phyloP scores from a whole-genome alignment of 2,113 vertebrate genomes.

The Helogale parvula region DNA sequence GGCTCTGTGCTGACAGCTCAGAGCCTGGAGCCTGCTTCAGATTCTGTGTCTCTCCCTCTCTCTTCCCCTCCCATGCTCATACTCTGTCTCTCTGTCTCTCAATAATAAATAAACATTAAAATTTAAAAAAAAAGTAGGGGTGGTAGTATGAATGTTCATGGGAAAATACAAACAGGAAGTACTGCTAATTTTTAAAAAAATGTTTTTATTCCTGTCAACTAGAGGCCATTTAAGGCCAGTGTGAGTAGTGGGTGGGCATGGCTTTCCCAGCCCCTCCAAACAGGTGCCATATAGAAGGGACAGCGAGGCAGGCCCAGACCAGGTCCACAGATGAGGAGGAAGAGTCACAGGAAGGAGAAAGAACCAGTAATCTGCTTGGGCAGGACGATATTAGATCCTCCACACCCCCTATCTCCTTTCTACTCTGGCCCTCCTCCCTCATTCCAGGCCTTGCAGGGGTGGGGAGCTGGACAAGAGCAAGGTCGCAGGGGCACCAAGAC shows the following conservation, averaged over 20 bases:
- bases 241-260: not conserved
- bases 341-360: not conserved
- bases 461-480: not conserved
- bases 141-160: not conserved
- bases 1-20: no score
- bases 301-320: not conserved
- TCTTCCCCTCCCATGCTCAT: no score
- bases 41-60: no score
- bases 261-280: not conserved
- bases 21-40: no score
- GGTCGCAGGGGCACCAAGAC: not conserved
- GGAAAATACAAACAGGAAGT: not conserved
- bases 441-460: not conserved
- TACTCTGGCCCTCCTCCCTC: not conserved
- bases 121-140: not conserved
- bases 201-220: constrained; percentile 66
- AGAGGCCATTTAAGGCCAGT: not conserved
- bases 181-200: not conserved
- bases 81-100: no score
- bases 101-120: no score
- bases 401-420: not conserved
- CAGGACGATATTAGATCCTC: not conserved
- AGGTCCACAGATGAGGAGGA: not conserved
- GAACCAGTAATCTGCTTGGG: not conserved
- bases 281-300: not conserved